Evolutionary conservation across 2,888 invertebrate genomes (phyloP).

Genomic region (Dasypolia templi): DNA sequence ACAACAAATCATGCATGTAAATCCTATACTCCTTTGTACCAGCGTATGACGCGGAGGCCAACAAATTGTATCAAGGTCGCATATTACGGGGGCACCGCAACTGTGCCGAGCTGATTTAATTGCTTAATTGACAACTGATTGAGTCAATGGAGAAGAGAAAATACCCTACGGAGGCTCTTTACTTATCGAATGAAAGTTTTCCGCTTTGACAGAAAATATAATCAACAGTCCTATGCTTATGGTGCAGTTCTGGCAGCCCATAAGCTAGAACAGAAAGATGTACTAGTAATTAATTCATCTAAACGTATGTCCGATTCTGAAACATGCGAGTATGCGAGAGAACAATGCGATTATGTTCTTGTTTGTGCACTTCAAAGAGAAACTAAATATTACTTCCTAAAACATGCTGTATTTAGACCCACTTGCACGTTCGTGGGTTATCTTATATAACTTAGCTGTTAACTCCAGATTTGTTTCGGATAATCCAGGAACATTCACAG

Average conservation of each 20-base stretch:
- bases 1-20: neutral
- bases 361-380: neutral
- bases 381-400: too few relatives aligned
- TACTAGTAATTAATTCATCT: too few relatives aligned
- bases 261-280: neutral
- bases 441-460: too few relatives aligned
- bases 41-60: neutral
- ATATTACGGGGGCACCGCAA: constrained; percentile 15
- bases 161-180: neutral
- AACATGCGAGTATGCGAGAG: too few relatives aligned
- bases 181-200: neutral
- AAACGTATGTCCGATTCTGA: neutral
- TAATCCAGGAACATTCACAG: too few relatives aligned
- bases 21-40: neutral
- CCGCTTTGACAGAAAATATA: neutral
- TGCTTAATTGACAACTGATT: constrained; percentile 43
- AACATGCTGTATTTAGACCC: too few relatives aligned
- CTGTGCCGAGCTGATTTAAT: constrained; percentile 37
- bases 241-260: neutral
- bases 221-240: too few relatives aligned
- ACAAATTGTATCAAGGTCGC: constrained; percentile 44
- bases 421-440: too few relatives aligned
- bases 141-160: neutral
- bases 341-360: neutral
- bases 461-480: too few relatives aligned